Evolutionary conservation across 1,140 invertebrate species (phyloP), one percentile per base, ranked within the genome.

Genomic region (Chironomus tepperi): DNA sequence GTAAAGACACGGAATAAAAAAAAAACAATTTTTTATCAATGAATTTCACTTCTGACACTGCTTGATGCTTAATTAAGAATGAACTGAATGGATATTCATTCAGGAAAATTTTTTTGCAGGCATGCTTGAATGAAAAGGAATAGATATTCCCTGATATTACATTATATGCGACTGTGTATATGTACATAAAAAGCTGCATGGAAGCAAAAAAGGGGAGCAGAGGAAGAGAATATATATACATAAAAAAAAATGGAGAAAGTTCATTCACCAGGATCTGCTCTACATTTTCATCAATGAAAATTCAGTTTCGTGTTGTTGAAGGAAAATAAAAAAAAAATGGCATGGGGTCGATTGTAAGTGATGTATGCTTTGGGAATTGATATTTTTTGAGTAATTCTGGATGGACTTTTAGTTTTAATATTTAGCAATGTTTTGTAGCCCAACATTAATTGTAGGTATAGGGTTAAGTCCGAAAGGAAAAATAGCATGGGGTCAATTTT

Each of bases 211-310:
- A 3, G 43, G 15, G 43, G 15, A 15, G 15, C 1, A 57, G 47
- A 57, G n/a, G n/a, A n/a, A n/a, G n/a, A n/a, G n/a, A n/a, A n/a
- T n/a, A n/a, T n/a, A n/a, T n/a, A n/a, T n/a, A n/a, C n/a, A n/a
- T n/a, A 57, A 57, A 57, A 70, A 70, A 57, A 57, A 57, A 57
- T 10, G n/a, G 9, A n/a, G 47, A 57, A 70, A 70, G 65, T 70
- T 70, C 65, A 70, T 70, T 70, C 65, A 70, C 65, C 16, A 21
- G 3, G n/a, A 70, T 70, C 8, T 70, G 65, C 18, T 16, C 65
- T 18, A 70, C 65, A 19, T 70, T 70, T 70, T 21, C 65, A 70
- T 70, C 65, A 70, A 70, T 70, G 65, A 70, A 70, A 19, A 18
- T 18, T 3, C n/a, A n/a, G 47, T 57, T n/a, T 34, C 24, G 5